These are phyloP conservation scores for Amphiprion clarkii DNA, from an alignment of 2,797 vertebrate genomes.

Conservation along the genomic window DNA sequence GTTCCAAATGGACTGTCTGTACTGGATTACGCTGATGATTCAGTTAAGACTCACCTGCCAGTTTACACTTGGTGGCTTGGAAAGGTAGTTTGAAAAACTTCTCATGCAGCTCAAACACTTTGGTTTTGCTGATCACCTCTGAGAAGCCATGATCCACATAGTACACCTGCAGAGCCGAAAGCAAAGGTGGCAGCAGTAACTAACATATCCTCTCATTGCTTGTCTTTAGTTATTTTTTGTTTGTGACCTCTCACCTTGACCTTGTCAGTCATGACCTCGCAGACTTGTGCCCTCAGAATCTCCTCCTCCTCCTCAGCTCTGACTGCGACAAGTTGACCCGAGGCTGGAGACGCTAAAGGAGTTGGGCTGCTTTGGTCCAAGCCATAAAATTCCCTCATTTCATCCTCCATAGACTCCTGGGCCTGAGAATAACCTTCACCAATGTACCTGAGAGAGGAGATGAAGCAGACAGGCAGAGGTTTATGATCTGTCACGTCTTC, in stretches of 20 bases:
- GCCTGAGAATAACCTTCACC: constrained; percentile 94
- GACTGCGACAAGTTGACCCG: constrained; percentile 91
- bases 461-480: constrained; percentile 8
- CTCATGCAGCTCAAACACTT: constrained; percentile 89
- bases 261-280: constrained; percentile 86
- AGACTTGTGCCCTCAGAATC: constrained; percentile 91
- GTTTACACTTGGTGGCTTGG: constrained; percentile 94
- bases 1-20: background rate
- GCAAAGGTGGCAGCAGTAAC: background rate
- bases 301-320: constrained; percentile 93
- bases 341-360: constrained; percentile 72
- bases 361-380: constrained; percentile 72
- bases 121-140: constrained; percentile 89
- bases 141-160: constrained; percentile 98
- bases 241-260: constrained; percentile 86
- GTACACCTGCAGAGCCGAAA: constrained; percentile 84
- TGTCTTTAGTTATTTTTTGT: background rate
- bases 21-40: background rate
- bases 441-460: constrained; percentile 88
- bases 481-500: background rate
- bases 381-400: constrained; percentile 93
- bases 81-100: constrained; percentile 92
- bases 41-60: constrained; percentile 90
- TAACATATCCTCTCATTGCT: background rate
- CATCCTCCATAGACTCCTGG: constrained; percentile 96